phyloP scores from a whole-genome alignment of 2,888 invertebrate species.

The Archips crataeganus region DNA sequence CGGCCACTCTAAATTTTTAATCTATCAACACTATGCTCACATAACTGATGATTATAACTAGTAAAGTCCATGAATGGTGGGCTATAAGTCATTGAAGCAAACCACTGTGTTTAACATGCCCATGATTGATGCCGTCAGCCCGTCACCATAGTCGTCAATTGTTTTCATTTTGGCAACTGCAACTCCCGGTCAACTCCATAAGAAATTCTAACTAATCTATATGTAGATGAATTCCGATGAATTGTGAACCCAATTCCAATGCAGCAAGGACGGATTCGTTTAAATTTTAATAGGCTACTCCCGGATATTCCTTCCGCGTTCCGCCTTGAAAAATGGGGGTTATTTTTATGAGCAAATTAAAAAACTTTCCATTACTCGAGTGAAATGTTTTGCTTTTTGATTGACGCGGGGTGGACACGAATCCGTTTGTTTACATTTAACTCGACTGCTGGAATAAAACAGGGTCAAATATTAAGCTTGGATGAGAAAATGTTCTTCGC shows the following conservation, averaged over 20 bases:
- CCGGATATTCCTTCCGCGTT: constrained; percentile 42
- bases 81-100: too few relatives aligned
- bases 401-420: constrained; percentile 30
- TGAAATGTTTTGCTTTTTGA: constrained; percentile 32
- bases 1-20: too few relatives aligned
- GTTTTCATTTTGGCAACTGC: not conserved
- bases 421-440: constrained; percentile 32
- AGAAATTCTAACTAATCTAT: constrained; percentile 60
- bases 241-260: constrained; percentile 50
- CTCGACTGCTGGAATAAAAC: not conserved
- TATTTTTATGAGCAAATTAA: constrained; percentile 31
- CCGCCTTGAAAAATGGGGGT: constrained; percentile 26
- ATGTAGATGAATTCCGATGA: constrained; percentile 58
- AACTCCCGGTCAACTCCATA: constrained; percentile 51
- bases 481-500: too few relatives aligned
- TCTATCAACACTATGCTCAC: too few relatives aligned
- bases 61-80: too few relatives aligned
- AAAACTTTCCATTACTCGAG: constrained; percentile 14
- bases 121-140: too few relatives aligned
- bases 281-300: constrained; percentile 61
- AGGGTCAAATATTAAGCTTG: too few relatives aligned
- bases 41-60: too few relatives aligned
- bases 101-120: too few relatives aligned
- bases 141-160: too few relatives aligned
- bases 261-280: constrained; percentile 40